Evolutionary conservation across 1,140 invertebrate genomes (phyloP), one percentile per base, ranked within the genome.

Genomic region (Drosophila kanapiae): DNA sequence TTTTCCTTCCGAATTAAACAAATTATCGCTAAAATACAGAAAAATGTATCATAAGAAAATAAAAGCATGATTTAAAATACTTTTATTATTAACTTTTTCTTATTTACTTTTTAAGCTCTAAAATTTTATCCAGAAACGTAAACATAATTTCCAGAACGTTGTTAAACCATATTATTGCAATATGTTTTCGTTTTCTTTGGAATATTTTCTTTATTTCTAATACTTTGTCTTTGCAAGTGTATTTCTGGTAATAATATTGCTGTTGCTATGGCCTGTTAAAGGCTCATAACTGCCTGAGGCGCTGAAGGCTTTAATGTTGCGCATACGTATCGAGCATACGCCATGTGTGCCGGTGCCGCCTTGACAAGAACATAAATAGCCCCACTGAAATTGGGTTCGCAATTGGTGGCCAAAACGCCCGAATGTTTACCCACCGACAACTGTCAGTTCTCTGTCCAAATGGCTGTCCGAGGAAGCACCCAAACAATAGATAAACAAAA

Each of bases 181-280:
- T n/a, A n/a, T n/a, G n/a, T n/a, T n/a, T n/a, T n/a, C n/a, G n/a
- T 23, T 23, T 23, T 3, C 23, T n/a, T n/a, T 3, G 23, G 23
- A 23, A 23, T 23, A 23, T 23, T 23, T 23, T 23, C 23, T 23
- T n/a, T n/a, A n/a, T n/a, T n/a, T n/a, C n/a, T n/a, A n/a, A n/a
- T n/a, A n/a, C n/a, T n/a, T 23, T 23, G 23, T 3, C 23, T 23
- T 23, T 23, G 23, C 23, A n/a, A 29, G 51, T 54, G 33, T 54
- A 54, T 4, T 37, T 14, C 8, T 13, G 14, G 13, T 14, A 29
- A 70, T 69, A 43, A 47, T 51, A 38, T 53, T 54, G 29, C 43
- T 33, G 35, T 68, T 79, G 57, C 40, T 35, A 48, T 78, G 68
- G 83, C 79, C 82, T 76, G 79, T 82, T 79, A 79, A 72, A 61